Base-by-base conservation (phyloP, 2,797 vertebrate genomes). In the Hipposideros larvatus region DNA sequence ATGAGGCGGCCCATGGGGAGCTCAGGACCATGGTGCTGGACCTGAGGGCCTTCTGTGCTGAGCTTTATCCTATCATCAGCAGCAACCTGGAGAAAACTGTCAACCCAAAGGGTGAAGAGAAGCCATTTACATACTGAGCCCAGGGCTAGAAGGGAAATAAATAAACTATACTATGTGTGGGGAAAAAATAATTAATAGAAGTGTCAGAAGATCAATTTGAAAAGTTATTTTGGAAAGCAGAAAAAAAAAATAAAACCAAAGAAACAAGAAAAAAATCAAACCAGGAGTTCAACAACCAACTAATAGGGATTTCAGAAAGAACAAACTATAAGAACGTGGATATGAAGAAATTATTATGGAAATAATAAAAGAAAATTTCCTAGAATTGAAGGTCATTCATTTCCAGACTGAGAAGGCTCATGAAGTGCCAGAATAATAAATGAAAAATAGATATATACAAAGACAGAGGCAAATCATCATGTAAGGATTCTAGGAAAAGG, bases 1-100 rank as follows among this genome's bases (percentile, higher is more conserved):
- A 99, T n/a, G 98, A 99, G 93, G 98, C 98, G 1, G 96, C 98
- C 55, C 48, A 11, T 51, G 48, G 48, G 48, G 13, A 51, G 48
- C 14, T 51, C 48, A 51, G 48, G 48, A 14, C 48, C 48, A 15
- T 7, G 14, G 48, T 51, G 48, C 4, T 51, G 48, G 48, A 51
- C 48, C 48, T 51, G 48, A 15, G 48, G 48, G 14, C 13, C 48
- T 51, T 51, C 48, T 51, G 48, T 51, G 48, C 48, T 51, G 48
- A 51, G 48, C 48, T 51, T 51, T 14, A 51, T 51, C 48, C 48
- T 51, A 51, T 15, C 14, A 51, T 15, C 48, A 51, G 48, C 48
- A 51, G 48, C 48, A 51, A 51, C 48, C 48, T 51, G 48, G 14
- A 51, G 48, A 51, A 51, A 51, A 51, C 48, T 51, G 48, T 51